Percentiles rank a stretch among this genome's conserved stretches.
These are phyloP conservation scores for Rhagoletis zephyria DNA, from an alignment of 1,140 invertebrate genomes.

Conservation along the genomic window DNA sequence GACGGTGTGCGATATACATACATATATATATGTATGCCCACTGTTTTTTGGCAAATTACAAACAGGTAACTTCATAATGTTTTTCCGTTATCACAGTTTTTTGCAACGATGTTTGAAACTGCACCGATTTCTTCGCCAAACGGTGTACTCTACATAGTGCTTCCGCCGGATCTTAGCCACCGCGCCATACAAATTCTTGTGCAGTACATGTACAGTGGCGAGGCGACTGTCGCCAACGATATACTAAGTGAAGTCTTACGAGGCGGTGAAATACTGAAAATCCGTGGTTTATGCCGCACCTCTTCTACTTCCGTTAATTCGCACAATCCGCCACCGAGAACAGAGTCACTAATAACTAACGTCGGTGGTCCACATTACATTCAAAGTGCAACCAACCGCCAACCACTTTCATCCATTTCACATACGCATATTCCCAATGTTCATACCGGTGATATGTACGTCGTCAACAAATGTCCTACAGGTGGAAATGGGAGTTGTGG, in stretches of 20 bases:
- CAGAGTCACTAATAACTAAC: conserved; percentile 11
- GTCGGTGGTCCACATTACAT: conserved; percentile 13
- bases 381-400: conserved; percentile 16
- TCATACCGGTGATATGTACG: conserved; percentile 36
- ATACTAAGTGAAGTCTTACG: conserved; percentile 84
- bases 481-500: conserved; percentile 56
- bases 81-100: conserved; percentile 73
- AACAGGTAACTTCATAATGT: background rate
- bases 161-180: conserved; percentile 86
- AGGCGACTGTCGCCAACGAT: conserved; percentile 88
- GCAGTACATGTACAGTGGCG: conserved; percentile 90
- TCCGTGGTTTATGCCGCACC: conserved; percentile 82
- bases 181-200: conserved; percentile 85
- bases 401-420: background rate
- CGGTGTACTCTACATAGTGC: conserved; percentile 81
- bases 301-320: conserved; percentile 27
- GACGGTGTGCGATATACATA: too few relatives aligned
- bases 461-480: conserved; percentile 41
- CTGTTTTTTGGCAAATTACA: too few relatives aligned
- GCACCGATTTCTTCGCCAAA: conserved; percentile 73
- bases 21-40: too few relatives aligned
- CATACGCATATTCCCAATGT: background rate
- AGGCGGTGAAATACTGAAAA: conserved; percentile 84
- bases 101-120: conserved; percentile 72
- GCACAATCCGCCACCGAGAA: background rate